A percentile compares a stretch with the other conserved stretches of the same genome.
Evolutionary conservation across 2,888 invertebrate species (phyloP).

Genomic region (Spodoptera exigua): DNA sequence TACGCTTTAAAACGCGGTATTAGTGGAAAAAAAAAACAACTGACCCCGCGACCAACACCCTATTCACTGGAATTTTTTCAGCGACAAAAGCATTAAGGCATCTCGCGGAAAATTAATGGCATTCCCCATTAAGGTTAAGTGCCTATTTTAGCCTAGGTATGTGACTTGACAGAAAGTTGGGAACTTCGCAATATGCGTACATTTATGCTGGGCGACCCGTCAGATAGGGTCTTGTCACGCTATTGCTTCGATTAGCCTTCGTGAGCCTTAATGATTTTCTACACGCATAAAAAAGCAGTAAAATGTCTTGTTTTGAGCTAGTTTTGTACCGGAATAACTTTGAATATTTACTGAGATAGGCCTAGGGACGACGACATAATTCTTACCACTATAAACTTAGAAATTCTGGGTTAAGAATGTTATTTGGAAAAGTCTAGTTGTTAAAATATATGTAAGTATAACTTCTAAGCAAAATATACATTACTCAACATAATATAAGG

Average conservation of each 20-base stretch:
- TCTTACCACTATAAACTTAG: background rate
- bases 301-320: conserved; percentile 21
- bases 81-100: conserved; percentile 79
- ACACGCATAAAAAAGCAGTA: conserved; percentile 22
- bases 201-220: conserved; percentile 62
- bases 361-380: background rate
- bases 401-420: too few relatives aligned
- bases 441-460: too few relatives aligned
- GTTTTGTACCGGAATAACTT: conserved; percentile 11
- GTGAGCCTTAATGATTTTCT: conserved; percentile 24
- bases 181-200: conserved; percentile 67
- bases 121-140: conserved; percentile 82
- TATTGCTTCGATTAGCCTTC: conserved; percentile 35
- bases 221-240: conserved; percentile 53
- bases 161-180: conserved; percentile 80
- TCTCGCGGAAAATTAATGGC: conserved; percentile 82
- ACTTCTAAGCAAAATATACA: too few relatives aligned
- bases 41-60: conserved; percentile 64
- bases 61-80: conserved; percentile 74
- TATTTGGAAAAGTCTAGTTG: too few relatives aligned
- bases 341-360: background rate
- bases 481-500: too few relatives aligned
- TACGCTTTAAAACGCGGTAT: conserved; percentile 57
- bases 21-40: conserved; percentile 62
- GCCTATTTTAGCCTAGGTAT: conserved; percentile 81